Evolutionary conservation across 2,113 vertebrate genomes (phyloP).

Genomic region (Hydrolagus affinis): DNA sequence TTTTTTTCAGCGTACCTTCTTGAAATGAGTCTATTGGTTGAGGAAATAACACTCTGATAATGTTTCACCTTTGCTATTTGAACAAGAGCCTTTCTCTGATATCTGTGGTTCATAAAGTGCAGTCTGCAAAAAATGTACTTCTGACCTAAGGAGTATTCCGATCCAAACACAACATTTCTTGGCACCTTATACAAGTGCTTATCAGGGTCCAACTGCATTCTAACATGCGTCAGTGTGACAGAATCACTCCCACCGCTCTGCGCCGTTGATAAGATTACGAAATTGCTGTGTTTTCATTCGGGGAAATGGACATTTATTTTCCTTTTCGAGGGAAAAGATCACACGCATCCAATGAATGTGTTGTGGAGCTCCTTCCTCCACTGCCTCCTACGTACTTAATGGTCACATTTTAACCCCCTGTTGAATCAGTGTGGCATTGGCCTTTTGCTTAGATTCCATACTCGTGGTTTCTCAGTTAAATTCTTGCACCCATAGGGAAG

Average conservation of each 20-base stretch:
- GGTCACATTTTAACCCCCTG: neutral
- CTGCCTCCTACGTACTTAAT: neutral
- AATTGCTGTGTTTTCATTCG: neutral
- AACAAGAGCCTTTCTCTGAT: neutral
- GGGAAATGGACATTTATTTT: neutral
- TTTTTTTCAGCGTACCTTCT: neutral
- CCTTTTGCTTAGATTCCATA: neutral
- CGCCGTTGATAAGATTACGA: conserved; percentile 9
- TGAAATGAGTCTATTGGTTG: neutral
- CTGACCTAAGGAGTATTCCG: neutral
- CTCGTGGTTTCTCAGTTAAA: neutral
- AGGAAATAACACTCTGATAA: neutral
- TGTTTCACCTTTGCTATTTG: neutral
- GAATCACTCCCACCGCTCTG: neutral
- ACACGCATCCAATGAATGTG: neutral
- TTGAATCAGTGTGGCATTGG: neutral
- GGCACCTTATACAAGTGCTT: neutral
- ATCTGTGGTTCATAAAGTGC: neutral
- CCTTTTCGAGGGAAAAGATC: neutral
- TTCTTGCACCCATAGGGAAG: no score
- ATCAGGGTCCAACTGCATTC: conserved; percentile 20
- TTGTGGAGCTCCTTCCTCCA: neutral
- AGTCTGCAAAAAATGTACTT: conserved; percentile 6
- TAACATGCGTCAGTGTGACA: conserved; percentile 18
- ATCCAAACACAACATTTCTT: conserved; percentile 26